phyloP scores from a whole-genome alignment of 2,888 invertebrate species.

The Hypolimnas misippus region DNA sequence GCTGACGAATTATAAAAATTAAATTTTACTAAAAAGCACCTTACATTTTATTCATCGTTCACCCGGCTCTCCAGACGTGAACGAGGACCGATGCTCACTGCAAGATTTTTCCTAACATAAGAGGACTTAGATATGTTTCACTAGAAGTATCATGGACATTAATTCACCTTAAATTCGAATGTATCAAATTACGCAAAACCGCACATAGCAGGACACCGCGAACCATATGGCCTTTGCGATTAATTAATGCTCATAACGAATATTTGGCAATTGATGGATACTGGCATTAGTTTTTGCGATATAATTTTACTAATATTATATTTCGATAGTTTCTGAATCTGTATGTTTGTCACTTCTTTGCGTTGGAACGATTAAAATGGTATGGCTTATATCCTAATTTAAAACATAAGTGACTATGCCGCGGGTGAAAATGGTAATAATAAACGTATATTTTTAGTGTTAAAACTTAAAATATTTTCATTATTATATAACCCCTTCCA shows the following conservation, averaged over 20 bases:
- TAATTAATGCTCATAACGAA: not conserved
- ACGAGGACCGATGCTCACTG: slow-evolving; percentile 75
- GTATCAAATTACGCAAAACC: slow-evolving; percentile 2
- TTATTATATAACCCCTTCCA: slow-evolving; percentile 33
- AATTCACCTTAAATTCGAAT: slow-evolving; percentile 2
- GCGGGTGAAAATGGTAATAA: no score
- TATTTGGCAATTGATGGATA: slow-evolving; percentile 3
- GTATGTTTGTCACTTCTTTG: no score
- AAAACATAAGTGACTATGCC: no score
- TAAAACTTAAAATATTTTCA: no score
- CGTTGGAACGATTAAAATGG: no score
- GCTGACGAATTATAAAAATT: slow-evolving; percentile 52
- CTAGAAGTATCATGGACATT: slow-evolving; percentile 38
- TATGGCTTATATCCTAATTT: no score
- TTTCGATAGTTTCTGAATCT: not conserved
- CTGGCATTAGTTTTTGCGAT: not conserved
- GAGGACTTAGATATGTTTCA: slow-evolving; percentile 43
- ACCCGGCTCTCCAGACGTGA: slow-evolving; percentile 63
- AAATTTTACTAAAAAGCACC: slow-evolving; percentile 57
- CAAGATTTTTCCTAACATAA: slow-evolving; percentile 69
- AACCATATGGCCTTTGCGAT: not conserved
- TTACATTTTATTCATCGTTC: slow-evolving; percentile 66
- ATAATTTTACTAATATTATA: not conserved
- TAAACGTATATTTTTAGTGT: no score
- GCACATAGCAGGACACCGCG: slow-evolving; percentile 1